These are phyloP conservation scores for Drosophila nigrodunni DNA, from an alignment of 1,140 invertebrate species.

Conservation along the genomic window DNA sequence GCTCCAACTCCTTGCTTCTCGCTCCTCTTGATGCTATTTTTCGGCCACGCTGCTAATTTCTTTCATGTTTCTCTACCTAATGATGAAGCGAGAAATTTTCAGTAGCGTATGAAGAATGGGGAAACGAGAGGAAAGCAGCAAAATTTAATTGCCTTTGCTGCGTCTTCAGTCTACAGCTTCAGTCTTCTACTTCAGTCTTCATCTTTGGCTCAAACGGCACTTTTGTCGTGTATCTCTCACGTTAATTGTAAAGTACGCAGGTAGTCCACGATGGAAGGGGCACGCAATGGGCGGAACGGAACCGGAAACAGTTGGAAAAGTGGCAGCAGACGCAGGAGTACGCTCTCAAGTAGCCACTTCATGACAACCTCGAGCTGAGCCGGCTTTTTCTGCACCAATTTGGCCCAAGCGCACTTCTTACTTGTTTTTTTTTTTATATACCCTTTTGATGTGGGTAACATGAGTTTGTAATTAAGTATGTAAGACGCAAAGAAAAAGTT, in stretches of 20 bases:
- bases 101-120: not conserved
- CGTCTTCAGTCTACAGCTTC: constrained; percentile 17
- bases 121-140: too few relatives aligned
- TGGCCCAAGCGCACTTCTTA: constrained; percentile 28
- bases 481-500: too few relatives aligned
- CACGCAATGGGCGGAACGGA: not conserved
- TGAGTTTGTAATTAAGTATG: not conserved
- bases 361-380: constrained; percentile 25
- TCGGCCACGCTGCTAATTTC: constrained; percentile 77
- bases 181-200: too few relatives aligned
- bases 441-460: constrained; percentile 9
- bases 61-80: constrained; percentile 64
- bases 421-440: constrained; percentile 11
- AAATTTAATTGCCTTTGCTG: constrained; percentile 25
- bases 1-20: too few relatives aligned
- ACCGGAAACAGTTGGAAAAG: constrained; percentile 16
- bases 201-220: constrained; percentile 16
- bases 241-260: constrained; percentile 62
- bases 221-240: constrained; percentile 70
- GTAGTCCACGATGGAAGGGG: not conserved
- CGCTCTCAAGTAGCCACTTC: constrained; percentile 57
- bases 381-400: constrained; percentile 26
- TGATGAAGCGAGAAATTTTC: not conserved
- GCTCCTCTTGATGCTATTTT: constrained; percentile 23
- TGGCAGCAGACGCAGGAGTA: not conserved